phyloP scores from a whole-genome alignment of 2,888 invertebrate species.

The Phaonia tiefii region DNA sequence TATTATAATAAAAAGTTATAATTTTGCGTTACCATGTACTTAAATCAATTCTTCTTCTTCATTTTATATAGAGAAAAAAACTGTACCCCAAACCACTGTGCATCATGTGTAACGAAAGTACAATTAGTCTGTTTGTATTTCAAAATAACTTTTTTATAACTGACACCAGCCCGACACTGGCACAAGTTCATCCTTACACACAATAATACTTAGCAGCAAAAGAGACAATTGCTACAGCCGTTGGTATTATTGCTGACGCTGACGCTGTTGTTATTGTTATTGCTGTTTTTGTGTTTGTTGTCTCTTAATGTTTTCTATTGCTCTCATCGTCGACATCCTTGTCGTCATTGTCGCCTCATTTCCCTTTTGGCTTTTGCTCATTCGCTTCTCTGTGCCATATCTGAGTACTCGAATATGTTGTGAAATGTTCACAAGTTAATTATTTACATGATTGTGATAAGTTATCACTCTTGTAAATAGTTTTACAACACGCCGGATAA shows the following conservation, averaged over 20 bases:
- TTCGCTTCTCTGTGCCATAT: neutral
- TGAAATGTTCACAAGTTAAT: constrained; percentile 64
- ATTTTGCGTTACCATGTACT: too few species aligned
- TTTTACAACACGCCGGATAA: constrained; percentile 42
- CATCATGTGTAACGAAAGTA: neutral
- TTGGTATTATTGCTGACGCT: neutral
- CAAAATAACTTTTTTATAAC: neutral
- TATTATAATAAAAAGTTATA: too few species aligned
- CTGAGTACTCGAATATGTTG: constrained; percentile 28
- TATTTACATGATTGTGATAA: constrained; percentile 62
- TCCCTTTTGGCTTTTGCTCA: neutral
- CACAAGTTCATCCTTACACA: neutral
- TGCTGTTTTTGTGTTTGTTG: too few species aligned
- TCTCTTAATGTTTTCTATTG: neutral
- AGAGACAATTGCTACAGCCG: neutral
- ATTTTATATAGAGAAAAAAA: too few species aligned
- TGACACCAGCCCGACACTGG: neutral
- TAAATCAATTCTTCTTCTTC: too few species aligned
- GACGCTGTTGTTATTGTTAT: constrained; percentile 28
- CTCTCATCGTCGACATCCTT: neutral
- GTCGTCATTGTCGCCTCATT: neutral
- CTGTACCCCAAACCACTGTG: too few species aligned
- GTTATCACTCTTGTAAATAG: constrained; percentile 66
- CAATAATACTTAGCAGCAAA: too few species aligned
- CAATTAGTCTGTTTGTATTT: neutral